Conservation (phyloP, 2,797 vertebrate genomes). For the Diceros bicornis region DNA sequence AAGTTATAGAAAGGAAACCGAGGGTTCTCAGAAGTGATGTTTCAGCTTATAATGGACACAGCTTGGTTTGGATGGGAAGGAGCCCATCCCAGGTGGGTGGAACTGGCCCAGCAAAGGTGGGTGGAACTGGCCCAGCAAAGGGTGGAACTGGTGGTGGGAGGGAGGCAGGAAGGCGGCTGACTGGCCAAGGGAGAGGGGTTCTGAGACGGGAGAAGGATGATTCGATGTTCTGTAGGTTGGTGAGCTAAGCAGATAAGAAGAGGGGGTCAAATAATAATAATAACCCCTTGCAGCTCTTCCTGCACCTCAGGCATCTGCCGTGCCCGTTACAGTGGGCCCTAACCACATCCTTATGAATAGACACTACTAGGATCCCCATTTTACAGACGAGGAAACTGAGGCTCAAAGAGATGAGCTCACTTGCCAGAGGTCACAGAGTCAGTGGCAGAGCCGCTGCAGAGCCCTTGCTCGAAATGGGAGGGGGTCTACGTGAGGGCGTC, state of each 20-base stretch:
- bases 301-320: not conserved
- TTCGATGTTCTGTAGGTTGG: not conserved
- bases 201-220: not conserved
- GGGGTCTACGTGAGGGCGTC: slow-evolving; percentile 40
- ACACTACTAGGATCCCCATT: slow-evolving; percentile 53
- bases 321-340: slow-evolving; percentile 49
- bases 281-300: not conserved
- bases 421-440: slow-evolving; percentile 62
- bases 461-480: slow-evolving; percentile 27
- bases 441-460: not conserved
- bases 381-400: slow-evolving; percentile 74
- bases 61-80: not conserved
- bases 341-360: slow-evolving; percentile 65
- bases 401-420: slow-evolving; percentile 62
- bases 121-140: not conserved
- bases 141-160: not conserved
- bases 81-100: not conserved
- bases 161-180: not conserved
- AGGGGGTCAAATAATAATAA: not conserved
- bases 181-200: not conserved
- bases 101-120: not conserved
- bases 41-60: not conserved
- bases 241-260: slow-evolving; percentile 12
- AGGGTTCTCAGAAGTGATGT: not conserved
- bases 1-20: not conserved